Evolutionary conservation across 2,888 invertebrate species (phyloP).

Genomic region (Portevinia maculata): DNA sequence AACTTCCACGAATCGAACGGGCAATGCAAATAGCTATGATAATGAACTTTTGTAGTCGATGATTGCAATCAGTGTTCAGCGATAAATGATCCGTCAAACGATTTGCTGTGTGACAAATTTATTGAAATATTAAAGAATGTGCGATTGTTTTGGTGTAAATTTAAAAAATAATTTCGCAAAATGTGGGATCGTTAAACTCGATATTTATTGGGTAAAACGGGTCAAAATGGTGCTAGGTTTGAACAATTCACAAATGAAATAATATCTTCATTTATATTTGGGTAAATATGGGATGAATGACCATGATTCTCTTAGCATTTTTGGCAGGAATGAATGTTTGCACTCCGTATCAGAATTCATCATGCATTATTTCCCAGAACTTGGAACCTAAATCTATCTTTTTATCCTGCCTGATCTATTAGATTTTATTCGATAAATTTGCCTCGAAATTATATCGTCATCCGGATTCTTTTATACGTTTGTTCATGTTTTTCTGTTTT

Average conservation of each 20-base stretch:
- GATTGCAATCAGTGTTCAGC: slow-evolving; percentile 30
- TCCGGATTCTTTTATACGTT: no score
- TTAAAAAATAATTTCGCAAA: not conserved
- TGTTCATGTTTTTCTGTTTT: no score
- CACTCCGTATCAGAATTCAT: no score
- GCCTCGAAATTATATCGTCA: no score
- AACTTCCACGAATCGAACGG: slow-evolving; percentile 58
- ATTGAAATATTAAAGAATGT: slow-evolving; percentile 5
- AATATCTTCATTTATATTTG: not conserved
- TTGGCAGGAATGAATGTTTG: no score
- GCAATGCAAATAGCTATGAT: slow-evolving; percentile 56
- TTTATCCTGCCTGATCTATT: no score
- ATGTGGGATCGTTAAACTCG: not conserved
- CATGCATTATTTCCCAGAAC: no score
- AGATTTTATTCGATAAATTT: no score
- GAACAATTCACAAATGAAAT: not conserved
- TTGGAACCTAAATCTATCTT: no score
- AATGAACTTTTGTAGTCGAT: slow-evolving; percentile 41
- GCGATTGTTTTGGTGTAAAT: no score
- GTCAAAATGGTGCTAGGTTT: no score
- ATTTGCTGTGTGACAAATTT: slow-evolving; percentile 17
- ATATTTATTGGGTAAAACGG: not conserved
- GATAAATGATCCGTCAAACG: slow-evolving; percentile 38
- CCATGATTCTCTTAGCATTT: no score
- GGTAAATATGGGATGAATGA: not conserved